Evolutionary conservation across 2,888 invertebrate genomes (phyloP), one percentile per base, ranked within the genome.

Genomic region (Boloria selene): DNA sequence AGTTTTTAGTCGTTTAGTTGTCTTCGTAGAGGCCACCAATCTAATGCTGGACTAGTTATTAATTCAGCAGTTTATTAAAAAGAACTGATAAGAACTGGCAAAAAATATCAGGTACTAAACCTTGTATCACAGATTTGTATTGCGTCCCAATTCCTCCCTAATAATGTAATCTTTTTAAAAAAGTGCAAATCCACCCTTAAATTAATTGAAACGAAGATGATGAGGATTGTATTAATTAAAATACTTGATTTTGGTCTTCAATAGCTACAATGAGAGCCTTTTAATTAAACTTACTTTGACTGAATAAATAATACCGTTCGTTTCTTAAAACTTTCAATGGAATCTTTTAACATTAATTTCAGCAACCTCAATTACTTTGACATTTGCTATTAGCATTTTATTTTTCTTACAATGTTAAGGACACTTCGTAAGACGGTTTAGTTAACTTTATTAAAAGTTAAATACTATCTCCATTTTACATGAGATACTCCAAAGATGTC

Each of bases 161-260:
- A 65, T 70, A 55, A 61, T 64, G 49, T 63, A 63, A 58, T 67
- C 66, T 53, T 65, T 60, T 63, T 62, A 58, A 70, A 71, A 72
- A 71, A 70, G 67, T 70, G 70, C 61, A 60, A 72, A 67, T 61
- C 69, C 65, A 60, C 68, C 67, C 68, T 74, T 68, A 70, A 77
- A 76, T 78, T 75, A 75, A 74, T 73, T 75, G 74, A 77, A 74
- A 75, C 68, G 74, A 75, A 75, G 72, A 75, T 74, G 73, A 72
- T 72, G 71, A 73, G 73, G 73, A 77, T 73, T 75, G 73, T 73
- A 75, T 77, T 79, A 77, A 79, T 81, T 81, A 75, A 75, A 77
- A 76, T 74, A 75, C 76, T 76, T 76, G 74, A 78, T 75, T 78
- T 76, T 70, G 73, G 74, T 74, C 72, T 77, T 75, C 73, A 73